Evolutionary conservation across 1,140 invertebrate species (phyloP).

Genomic region (Carposina sasakii): DNA sequence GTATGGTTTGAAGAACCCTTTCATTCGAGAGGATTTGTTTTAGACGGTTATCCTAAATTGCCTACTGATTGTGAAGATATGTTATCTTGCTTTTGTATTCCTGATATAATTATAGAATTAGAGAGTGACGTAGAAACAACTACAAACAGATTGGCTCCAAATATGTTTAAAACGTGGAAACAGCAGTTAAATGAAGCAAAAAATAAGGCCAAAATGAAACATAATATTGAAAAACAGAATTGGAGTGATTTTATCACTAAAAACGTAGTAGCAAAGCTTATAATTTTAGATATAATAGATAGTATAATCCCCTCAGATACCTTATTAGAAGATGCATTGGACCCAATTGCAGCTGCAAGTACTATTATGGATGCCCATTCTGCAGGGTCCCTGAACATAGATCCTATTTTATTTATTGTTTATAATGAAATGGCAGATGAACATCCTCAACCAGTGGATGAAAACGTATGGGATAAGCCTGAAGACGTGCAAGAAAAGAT

Average conservation of each 20-base stretch:
- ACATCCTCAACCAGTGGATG: constrained; percentile 60
- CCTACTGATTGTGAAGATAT: constrained; percentile 68
- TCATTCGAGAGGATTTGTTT: constrained; percentile 61
- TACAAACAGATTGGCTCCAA: constrained; percentile 44
- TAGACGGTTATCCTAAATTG: constrained; percentile 74
- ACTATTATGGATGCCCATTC: constrained; percentile 48
- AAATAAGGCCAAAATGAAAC: constrained; percentile 32
- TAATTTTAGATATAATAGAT: constrained; percentile 46
- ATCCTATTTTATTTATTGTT: constrained; percentile 40
- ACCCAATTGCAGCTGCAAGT: constrained; percentile 37
- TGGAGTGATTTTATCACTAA: constrained; percentile 48
- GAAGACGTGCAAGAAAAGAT: constrained; percentile 62
- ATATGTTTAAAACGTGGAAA: constrained; percentile 60
- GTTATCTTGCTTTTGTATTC: constrained; percentile 62
- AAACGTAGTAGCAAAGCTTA: constrained; percentile 41
- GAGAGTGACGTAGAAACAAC: constrained; percentile 40
- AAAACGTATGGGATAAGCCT: constrained; percentile 61
- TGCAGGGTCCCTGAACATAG: constrained; percentile 30
- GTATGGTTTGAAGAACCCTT: constrained; percentile 70
- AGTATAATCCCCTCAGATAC: constrained; percentile 6
- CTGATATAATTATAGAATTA: constrained; percentile 72
- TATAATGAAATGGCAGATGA: constrained; percentile 49
- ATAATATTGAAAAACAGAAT: constrained; percentile 31
- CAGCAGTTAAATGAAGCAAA: constrained; percentile 42
- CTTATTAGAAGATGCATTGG: no score